Conservation (phyloP, 2,113 vertebrate genomes). For the Muntiacus muntjak region DNA sequence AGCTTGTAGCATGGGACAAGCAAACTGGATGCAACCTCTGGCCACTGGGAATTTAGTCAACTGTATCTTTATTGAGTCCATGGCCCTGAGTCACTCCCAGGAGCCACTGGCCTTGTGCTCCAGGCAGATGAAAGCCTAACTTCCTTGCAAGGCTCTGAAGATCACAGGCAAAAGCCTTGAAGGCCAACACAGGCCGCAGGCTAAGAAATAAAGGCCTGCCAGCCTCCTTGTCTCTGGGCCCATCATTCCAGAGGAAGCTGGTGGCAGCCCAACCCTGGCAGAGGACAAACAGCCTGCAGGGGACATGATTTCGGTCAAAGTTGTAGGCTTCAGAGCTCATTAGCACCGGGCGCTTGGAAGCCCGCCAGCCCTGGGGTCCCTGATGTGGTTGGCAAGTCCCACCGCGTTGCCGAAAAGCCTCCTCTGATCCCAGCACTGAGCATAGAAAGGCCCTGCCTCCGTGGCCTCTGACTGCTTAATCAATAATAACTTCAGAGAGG, state of each 20-base stretch:
- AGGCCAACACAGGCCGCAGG: background rate
- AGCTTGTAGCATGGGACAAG: background rate
- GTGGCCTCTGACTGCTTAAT: constrained; percentile 31
- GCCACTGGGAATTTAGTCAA: background rate
- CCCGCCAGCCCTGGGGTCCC: constrained; percentile 7
- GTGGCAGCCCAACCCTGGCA: background rate
- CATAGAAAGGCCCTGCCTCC: background rate
- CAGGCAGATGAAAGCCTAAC: background rate
- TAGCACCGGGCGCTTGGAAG: background rate
- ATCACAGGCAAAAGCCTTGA: background rate
- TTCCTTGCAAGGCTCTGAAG: background rate
- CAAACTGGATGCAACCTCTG: background rate
- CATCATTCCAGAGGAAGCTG: background rate
- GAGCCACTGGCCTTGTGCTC: background rate
- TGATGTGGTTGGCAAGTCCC: background rate
- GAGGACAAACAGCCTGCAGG: constrained; percentile 9
- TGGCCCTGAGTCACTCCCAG: background rate
- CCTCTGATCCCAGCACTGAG: constrained; percentile 8
- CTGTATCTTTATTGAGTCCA: background rate
- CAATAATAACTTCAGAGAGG: constrained; percentile 53
- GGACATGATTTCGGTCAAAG: background rate
- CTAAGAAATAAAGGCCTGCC: constrained; percentile 18
- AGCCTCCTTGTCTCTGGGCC: background rate
- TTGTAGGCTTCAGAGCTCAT: constrained; percentile 40
- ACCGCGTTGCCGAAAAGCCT: background rate